Evolutionary conservation across 2,888 invertebrate species (phyloP).

Genomic region (Pemphredon lugubris): DNA sequence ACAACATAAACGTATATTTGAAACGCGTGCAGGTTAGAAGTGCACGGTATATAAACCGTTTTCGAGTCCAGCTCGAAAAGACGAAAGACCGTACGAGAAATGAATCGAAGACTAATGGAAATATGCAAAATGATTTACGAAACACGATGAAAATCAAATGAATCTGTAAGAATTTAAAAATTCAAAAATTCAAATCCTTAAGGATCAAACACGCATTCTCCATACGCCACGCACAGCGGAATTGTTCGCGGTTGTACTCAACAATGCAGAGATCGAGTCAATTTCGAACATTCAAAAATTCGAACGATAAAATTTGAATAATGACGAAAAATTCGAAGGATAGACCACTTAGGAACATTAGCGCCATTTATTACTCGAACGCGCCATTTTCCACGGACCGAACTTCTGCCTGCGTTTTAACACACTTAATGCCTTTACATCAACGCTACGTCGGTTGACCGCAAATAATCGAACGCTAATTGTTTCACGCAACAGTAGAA

Average conservation of each 20-base stretch:
- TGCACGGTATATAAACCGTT: constrained; percentile 15
- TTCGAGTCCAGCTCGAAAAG: background rate
- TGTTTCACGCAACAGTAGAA: constrained; percentile 2
- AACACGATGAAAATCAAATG: constrained; percentile 39
- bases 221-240: background rate
- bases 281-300: constrained; percentile 48
- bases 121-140: constrained; percentile 23
- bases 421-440: constrained; percentile 14
- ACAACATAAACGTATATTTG: constrained; percentile 36
- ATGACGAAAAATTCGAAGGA: constrained; percentile 68
- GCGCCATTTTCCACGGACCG: constrained; percentile 79
- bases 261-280: constrained; percentile 18
- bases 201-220: constrained; percentile 10
- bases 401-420: constrained; percentile 58
- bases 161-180: constrained; percentile 76
- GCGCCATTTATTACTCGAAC: constrained; percentile 80
- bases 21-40: constrained; percentile 55
- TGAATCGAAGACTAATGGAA: background rate
- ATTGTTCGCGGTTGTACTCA: constrained; percentile 5
- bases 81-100: background rate
- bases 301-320: constrained; percentile 59
- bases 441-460: background rate
- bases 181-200: constrained; percentile 79
- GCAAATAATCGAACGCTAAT: background rate
- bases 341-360: constrained; percentile 73